phyloP scores from a whole-genome alignment of 92 coral and sea anemone species.

The Virgularia gustaviana region DNA sequence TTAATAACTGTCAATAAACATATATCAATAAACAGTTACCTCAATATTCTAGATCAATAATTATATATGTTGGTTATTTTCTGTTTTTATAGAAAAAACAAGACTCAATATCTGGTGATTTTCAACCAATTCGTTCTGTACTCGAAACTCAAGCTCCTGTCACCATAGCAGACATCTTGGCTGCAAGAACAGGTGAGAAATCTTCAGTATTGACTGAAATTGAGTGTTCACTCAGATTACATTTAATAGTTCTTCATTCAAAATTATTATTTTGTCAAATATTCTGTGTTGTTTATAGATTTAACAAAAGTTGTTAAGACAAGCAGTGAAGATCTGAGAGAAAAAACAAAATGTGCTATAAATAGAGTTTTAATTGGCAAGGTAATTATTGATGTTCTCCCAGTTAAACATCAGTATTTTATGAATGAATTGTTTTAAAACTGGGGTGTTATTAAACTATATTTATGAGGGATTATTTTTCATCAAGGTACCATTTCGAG shows the following conservation, averaged over 20 bases:
- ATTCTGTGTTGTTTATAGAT: conserved; percentile 41
- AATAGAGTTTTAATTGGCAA: conserved; percentile 90
- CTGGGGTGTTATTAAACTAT: too few relatives aligned
- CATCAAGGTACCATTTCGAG: conserved; percentile 86
- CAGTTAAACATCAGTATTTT: background rate
- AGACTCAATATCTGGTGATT: conserved; percentile 76
- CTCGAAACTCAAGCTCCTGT: conserved; percentile 70
- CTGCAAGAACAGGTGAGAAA: conserved; percentile 79
- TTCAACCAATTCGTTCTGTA: conserved; percentile 70
- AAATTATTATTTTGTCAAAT: background rate
- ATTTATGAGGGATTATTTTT: background rate
- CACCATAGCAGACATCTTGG: conserved; percentile 73
- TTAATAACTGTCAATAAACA: background rate
- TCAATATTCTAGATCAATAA: too few relatives aligned
- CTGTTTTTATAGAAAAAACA: conserved; percentile 59
- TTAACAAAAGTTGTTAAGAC: conserved; percentile 77
- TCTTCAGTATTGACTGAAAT: background rate
- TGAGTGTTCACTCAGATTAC: background rate
- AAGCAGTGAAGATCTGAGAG: conserved; percentile 75
- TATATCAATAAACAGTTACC: too few relatives aligned
- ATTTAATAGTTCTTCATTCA: background rate
- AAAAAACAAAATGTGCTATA: conserved; percentile 83
- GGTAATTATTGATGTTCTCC: conserved; percentile 44
- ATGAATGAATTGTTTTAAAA: background rate
- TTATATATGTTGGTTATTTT: too few relatives aligned